Evolutionary conservation across 2,113 vertebrate species (phyloP), one percentile per base, ranked within the genome.

Genomic region (Hoplias malabaricus): DNA sequence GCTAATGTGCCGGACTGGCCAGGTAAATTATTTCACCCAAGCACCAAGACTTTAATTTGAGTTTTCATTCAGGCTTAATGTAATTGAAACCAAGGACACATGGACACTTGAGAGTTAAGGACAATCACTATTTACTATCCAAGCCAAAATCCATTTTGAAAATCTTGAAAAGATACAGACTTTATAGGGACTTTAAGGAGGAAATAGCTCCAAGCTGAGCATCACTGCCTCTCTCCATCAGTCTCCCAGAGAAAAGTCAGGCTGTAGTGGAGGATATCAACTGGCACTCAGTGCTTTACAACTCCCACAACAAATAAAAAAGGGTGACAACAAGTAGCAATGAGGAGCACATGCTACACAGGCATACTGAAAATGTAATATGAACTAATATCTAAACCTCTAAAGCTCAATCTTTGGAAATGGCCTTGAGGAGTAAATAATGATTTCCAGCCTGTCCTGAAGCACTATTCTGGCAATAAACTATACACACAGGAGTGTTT

Each of bases 371-470:
- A 67, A 50, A 68, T 33, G 34, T 76, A 71, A 76, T 68, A 63
- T 48, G 42, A 72, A 36, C 46, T 69, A 70, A 61, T 62, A 66
- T 56, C 42, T 59, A 77, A 57, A 31, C 23, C 59, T 66, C 73
- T 50, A 36, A 66, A 33, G 27, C 6, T 27, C 53, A 72, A 40
- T 27, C 42, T 59, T 3, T 73, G 27, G 23, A 14, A 54, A 36
- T 40, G 57, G 56, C 57, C 68, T 40, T 65, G 46, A 38, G 69
- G 46, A 29, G 19, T 59, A 69, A 73, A 69, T 34, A 27, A 25
- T 34, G 13, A 53, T 73, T 69, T 78, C 63, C 46, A 43, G 1
- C 33, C 25, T 43, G 50, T 72, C 33, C 56, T 63, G 43, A 38
- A 53, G 43, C 67, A 63, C 9, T 27, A 29, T 59, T 21, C 31